Conservation (phyloP, 1,140 invertebrate genomes). For the Acromyrmex echinatior region DNA sequence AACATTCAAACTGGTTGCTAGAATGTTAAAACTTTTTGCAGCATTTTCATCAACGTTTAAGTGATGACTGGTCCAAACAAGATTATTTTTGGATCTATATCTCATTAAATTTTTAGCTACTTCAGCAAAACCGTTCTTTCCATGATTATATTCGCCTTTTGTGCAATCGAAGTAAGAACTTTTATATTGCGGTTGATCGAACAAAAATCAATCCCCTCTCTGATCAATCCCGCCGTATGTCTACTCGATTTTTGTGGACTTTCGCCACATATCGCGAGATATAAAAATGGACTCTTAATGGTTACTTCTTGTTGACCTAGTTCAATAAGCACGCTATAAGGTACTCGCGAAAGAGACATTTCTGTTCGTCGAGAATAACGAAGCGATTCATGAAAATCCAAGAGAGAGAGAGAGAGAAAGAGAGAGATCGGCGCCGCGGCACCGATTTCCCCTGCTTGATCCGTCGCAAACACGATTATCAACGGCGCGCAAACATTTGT, state of each 20-base stretch:
- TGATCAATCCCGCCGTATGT: constrained; percentile 17
- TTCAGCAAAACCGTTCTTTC: no score
- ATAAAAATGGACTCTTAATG: constrained; percentile 48
- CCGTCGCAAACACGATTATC: constrained; percentile 57
- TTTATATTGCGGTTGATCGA: background rate
- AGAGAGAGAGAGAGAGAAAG: constrained; percentile 52
- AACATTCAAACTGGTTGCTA: no score
- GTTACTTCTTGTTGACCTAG: constrained; percentile 42
- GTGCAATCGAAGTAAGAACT: constrained; percentile 6
- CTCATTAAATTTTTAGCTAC: no score
- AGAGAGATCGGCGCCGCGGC: constrained; percentile 46
- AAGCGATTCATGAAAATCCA: constrained; percentile 51
- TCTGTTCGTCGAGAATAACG: constrained; percentile 62
- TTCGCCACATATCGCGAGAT: constrained; percentile 28
- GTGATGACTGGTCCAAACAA: no score
- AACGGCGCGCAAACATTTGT: constrained; percentile 50
- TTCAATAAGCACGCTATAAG: constrained; percentile 57
- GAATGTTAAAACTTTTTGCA: no score
- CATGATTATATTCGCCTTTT: background rate
- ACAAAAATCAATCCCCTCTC: constrained; percentile 23
- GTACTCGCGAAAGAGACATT: constrained; percentile 43
- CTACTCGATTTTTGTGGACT: constrained; percentile 22
- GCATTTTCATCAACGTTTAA: no score
- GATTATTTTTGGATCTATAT: no score
- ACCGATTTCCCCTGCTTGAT: constrained; percentile 58